Base-by-base conservation (phyloP, 2,113 vertebrate genomes). In the Cynoglossus semilaevis region DNA sequence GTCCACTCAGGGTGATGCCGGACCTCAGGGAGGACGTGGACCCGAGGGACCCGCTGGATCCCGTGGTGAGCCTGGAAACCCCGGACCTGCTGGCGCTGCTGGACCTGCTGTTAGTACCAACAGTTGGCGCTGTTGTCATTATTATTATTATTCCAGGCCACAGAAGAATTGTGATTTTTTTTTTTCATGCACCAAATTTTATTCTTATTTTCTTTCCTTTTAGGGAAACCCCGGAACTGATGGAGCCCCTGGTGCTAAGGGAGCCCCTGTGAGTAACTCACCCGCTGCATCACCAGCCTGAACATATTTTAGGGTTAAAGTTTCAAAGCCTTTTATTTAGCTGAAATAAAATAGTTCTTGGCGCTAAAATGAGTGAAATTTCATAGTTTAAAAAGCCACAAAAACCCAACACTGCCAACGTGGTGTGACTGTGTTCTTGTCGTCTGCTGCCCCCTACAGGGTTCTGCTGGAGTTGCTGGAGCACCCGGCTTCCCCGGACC, bases 401-500 rank as follows among this genome's bases (percentile, higher is more conserved):
- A 14, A 14, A 3, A 11, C 15, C 48, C 41, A 29, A 2, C 15
- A 12, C 29, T 38, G 43, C 15, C 14, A 42, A 18, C 59, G n/a
- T 55, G 42, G 66, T 46, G 46, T 70, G 35, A 81, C 15, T 45
- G 5, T 57, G 16, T 47, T 80, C 57, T 52, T 60, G 41, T 5
- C 53, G 7, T 70, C 17, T 86, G 62, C 81, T 85, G 81, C 84
- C 85, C 76, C 84, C 90, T 74, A 52, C 82, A 99, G 97, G 97
- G 97, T 16, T 86, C 94, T 91, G 87, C 94, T 17, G 97, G 97
- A 79, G 93, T 94, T 82, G 92, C 96, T 85, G 97, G 97, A n/a
- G 94, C 96, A 82, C 96, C 96, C 6, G 97, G 96, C 38, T 98
- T 99, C 90, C 97, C 97, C 0, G 97, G 97, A 80, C 94, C 97